phyloP scores from a whole-genome alignment of 2,797 vertebrate genomes.

The Eurystomus glaucurus region DNA sequence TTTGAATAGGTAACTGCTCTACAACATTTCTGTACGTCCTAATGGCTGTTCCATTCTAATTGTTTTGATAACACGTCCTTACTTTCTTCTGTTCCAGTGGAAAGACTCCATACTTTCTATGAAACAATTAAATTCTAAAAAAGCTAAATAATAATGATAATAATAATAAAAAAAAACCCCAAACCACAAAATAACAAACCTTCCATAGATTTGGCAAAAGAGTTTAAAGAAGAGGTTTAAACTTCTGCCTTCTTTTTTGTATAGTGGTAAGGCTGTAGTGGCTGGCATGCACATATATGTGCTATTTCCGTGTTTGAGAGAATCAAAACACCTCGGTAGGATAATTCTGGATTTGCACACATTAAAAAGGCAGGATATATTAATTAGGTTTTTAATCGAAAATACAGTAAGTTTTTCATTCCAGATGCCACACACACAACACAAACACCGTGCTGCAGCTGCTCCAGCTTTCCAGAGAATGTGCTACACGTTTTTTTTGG shows the following conservation, averaged over 20 bases:
- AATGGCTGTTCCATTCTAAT: neutral
- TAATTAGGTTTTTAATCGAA: neutral
- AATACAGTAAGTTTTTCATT: neutral
- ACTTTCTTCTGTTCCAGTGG: neutral
- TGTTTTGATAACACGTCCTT: neutral
- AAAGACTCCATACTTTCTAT: neutral
- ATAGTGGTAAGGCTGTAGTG: neutral
- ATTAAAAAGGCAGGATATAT: neutral
- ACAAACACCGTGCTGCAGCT: neutral
- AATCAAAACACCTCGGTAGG: neutral
- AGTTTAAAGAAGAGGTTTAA: neutral
- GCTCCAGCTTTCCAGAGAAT: neutral
- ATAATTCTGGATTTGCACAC: neutral
- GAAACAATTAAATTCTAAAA: neutral
- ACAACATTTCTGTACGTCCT: neutral
- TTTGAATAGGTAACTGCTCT: neutral
- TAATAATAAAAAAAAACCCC: too few species aligned
- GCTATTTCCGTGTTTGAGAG: neutral
- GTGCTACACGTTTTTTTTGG: neutral
- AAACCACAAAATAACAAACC: accelerated
- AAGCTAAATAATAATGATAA: neutral
- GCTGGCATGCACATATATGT: neutral
- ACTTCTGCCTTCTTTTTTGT: neutral
- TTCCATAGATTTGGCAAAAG: neutral
- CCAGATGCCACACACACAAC: neutral